A percentile compares a stretch with the other conserved stretches of the same genome.
Conservation (phyloP, 2,888 invertebrate genomes). For the Tetanocera ferruginea region DNA sequence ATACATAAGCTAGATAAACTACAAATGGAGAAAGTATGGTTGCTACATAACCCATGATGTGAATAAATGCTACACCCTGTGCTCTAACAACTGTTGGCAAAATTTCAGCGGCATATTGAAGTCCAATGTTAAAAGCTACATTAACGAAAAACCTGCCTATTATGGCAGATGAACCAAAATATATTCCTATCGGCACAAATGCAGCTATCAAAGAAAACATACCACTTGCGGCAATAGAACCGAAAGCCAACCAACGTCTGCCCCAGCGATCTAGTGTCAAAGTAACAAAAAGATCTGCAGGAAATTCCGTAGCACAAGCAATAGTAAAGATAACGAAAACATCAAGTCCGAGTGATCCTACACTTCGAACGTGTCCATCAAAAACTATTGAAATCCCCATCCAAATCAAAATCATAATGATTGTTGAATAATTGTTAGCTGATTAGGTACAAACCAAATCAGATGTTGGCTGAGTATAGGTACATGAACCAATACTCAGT, state of each 20-base stretch:
- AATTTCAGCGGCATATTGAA: slow-evolving; percentile 90
- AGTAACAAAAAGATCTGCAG: slow-evolving; percentile 87
- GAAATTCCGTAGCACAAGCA: slow-evolving; percentile 86
- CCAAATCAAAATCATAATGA: slow-evolving; percentile 87
- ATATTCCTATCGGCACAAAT: slow-evolving; percentile 77
- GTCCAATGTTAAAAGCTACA: slow-evolving; percentile 90
- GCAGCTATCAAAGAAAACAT: slow-evolving; percentile 84
- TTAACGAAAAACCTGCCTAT: slow-evolving; percentile 89
- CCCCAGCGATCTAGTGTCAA: slow-evolving; percentile 82
- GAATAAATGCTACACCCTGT: slow-evolving; percentile 87
- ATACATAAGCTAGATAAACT: slow-evolving; percentile 83
- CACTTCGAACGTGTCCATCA: slow-evolving; percentile 90
- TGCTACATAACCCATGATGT: slow-evolving; percentile 89
- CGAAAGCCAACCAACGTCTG: slow-evolving; percentile 86
- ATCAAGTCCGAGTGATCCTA: slow-evolving; percentile 84
- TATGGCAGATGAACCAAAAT: slow-evolving; percentile 83
- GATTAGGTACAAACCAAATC: too few species aligned
- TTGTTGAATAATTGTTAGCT: too few species aligned
- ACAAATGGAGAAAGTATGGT: slow-evolving; percentile 87
- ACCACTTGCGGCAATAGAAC: slow-evolving; percentile 84
- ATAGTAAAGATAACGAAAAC: slow-evolving; percentile 89
- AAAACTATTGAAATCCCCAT: slow-evolving; percentile 91
- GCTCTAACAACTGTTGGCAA: slow-evolving; percentile 90
- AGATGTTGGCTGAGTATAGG: too few species aligned
- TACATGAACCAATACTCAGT: too few species aligned